Conservation (phyloP, 2,888 invertebrate genomes). For the Orthosia incerta region DNA sequence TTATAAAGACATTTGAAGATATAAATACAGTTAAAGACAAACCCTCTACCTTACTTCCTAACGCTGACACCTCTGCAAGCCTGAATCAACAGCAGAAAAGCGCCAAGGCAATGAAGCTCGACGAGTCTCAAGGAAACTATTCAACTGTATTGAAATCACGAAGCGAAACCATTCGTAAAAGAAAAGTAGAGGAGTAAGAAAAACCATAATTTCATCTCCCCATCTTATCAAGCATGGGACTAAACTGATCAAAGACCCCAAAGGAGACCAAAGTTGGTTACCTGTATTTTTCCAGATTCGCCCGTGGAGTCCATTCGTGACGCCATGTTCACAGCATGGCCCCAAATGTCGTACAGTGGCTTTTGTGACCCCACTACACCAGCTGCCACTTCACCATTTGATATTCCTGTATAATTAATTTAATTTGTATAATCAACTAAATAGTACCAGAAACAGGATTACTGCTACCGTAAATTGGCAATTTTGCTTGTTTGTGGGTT, state of each 20-base stretch:
- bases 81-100: too few relatives aligned
- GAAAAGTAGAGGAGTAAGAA: too few relatives aligned
- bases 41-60: too few relatives aligned
- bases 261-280: slow-evolving; percentile 69
- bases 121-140: too few relatives aligned
- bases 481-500: neutral
- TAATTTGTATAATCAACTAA: neutral
- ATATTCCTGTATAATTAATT: slow-evolving; percentile 92
- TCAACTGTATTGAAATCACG: too few relatives aligned
- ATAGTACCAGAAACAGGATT: too few relatives aligned
- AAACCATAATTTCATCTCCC: too few relatives aligned
- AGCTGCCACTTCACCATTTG: slow-evolving; percentile 97
- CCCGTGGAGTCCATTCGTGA: slow-evolving; percentile 99
- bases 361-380: slow-evolving; percentile 98
- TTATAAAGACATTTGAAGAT: neutral
- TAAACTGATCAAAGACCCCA: neutral
- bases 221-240: too few relatives aligned
- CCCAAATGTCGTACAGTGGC: slow-evolving; percentile 99
- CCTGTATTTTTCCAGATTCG: slow-evolving; percentile 94
- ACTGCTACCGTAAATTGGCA: neutral
- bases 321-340: slow-evolving; percentile 98
- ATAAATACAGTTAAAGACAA: too few relatives aligned
- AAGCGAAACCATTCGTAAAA: too few relatives aligned
- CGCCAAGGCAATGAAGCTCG: too few relatives aligned
- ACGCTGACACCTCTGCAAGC: too few relatives aligned